These are phyloP conservation scores for Pelagia noctiluca DNA, from an alignment of 30 jellyfish, hydroid and myxozoan species.

Conservation along the genomic window DNA sequence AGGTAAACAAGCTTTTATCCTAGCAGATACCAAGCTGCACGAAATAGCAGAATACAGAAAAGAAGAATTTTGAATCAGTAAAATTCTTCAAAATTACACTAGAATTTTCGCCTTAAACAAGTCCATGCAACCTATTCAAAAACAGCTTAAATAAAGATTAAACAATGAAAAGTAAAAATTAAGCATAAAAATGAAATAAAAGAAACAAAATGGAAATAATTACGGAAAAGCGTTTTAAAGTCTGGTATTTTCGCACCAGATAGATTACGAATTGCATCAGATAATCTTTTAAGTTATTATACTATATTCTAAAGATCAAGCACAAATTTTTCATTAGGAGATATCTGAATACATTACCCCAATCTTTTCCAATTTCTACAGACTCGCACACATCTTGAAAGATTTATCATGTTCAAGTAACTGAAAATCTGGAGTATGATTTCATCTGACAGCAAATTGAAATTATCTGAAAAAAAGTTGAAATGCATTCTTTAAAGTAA, in stretches of 20 bases:
- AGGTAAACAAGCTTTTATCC: no score
- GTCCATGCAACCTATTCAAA: no score
- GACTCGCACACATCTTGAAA: not conserved
- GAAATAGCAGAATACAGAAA: no score
- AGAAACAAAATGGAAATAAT: not conserved
- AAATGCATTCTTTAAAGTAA: not conserved
- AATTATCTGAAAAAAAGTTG: not conserved
- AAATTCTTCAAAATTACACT: no score
- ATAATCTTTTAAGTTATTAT: not conserved
- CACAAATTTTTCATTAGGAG: not conserved
- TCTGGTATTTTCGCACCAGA: not conserved
- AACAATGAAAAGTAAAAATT: no score
- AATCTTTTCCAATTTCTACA: not conserved
- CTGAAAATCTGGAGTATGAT: not conserved
- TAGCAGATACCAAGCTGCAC: no score
- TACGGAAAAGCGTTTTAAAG: not conserved
- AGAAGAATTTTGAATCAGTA: no score
- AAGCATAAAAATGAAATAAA: not conserved
- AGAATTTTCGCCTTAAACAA: no score
- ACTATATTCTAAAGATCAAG: not conserved
- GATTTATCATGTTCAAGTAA: not conserved
- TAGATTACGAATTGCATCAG: not conserved
- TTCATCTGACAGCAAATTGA: not conserved
- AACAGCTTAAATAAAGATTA: no score
- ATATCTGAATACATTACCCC: not conserved